Evolutionary conservation across 2,113 vertebrate genomes (phyloP).

Genomic region (Amblyopsis rosae): DNA sequence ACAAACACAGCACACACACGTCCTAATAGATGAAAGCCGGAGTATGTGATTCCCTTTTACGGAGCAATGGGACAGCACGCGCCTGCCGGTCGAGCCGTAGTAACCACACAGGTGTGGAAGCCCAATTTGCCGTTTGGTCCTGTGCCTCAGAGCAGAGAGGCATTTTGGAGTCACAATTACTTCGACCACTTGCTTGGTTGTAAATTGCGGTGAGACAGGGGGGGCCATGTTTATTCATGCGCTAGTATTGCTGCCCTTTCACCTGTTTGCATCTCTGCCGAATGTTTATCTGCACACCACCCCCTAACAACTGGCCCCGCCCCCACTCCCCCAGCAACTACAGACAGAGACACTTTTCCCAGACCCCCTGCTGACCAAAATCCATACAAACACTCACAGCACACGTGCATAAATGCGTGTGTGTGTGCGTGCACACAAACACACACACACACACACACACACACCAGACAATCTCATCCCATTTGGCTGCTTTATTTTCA

Average conservation of each 20-base stretch:
- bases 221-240: constrained; percentile 74
- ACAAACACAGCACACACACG: constrained; percentile 6
- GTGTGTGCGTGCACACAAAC: constrained; percentile 1
- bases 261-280: constrained; percentile 65
- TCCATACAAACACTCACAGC: too few relatives aligned
- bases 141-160: constrained; percentile 51
- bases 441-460: neutral
- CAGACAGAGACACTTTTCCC: constrained; percentile 24
- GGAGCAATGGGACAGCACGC: constrained; percentile 13
- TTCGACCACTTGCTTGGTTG: constrained; percentile 71
- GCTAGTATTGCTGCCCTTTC: constrained; percentile 64
- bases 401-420: constrained; percentile 22
- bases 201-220: constrained; percentile 75
- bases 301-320: constrained; percentile 9
- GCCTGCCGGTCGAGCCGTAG: constrained; percentile 39
- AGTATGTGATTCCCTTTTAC: constrained; percentile 35
- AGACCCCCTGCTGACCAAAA: constrained; percentile 8
- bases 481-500: constrained; percentile 11
- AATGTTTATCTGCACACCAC: constrained; percentile 72
- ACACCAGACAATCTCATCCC: neutral
- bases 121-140: constrained; percentile 63
- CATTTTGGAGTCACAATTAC: constrained; percentile 67
- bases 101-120: constrained; percentile 66
- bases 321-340: constrained; percentile 19
- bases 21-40: constrained; percentile 32